Evolutionary conservation across 1,140 invertebrate genomes (phyloP).

Genomic region (Drosophila nasuta): DNA sequence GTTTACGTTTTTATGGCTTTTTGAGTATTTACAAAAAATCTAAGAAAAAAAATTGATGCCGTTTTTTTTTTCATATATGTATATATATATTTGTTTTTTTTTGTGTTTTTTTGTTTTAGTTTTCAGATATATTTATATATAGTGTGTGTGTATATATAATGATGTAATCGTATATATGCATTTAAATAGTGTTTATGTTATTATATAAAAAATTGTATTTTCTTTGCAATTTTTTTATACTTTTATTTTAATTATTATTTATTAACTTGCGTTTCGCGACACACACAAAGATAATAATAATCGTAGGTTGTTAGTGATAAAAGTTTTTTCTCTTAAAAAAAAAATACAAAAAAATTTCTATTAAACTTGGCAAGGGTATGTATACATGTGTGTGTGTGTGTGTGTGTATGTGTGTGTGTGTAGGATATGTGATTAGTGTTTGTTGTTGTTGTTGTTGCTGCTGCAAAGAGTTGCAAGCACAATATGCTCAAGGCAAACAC

Average conservation of each 20-base stretch:
- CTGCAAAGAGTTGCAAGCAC: slow-evolving; percentile 29
- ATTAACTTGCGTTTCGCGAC: slow-evolving; percentile 36
- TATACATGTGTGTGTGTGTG: slow-evolving; percentile 29
- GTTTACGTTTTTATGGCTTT: slow-evolving; percentile 42
- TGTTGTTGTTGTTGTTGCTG: background rate
- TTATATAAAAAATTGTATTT: slow-evolving; percentile 37
- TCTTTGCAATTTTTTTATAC: slow-evolving; percentile 5
- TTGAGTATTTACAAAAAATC: slow-evolving; percentile 81
- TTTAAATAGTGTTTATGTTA: slow-evolving; percentile 45
- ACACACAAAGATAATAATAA: slow-evolving; percentile 45
- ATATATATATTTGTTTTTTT: slow-evolving; percentile 38
- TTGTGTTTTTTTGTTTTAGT: slow-evolving; percentile 1
- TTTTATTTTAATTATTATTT: slow-evolving; percentile 22
- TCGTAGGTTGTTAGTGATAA: slow-evolving; percentile 34
- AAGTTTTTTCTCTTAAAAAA: slow-evolving; percentile 21
- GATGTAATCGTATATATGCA: slow-evolving; percentile 42
- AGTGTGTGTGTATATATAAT: slow-evolving; percentile 23
- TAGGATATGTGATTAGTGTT: slow-evolving; percentile 45
- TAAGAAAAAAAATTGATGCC: slow-evolving; percentile 71
- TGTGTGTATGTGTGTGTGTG: slow-evolving; percentile 36
- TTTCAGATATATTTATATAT: slow-evolving; percentile 29
- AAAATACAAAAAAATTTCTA: slow-evolving; percentile 40
- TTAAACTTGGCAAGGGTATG: slow-evolving; percentile 39
- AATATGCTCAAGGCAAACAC: slow-evolving; percentile 3
- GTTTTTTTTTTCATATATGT: slow-evolving; percentile 22